Evolutionary conservation across 2,888 invertebrate species (phyloP), one percentile per base, ranked within the genome.

Genomic region (Drosophila neotestacea): DNA sequence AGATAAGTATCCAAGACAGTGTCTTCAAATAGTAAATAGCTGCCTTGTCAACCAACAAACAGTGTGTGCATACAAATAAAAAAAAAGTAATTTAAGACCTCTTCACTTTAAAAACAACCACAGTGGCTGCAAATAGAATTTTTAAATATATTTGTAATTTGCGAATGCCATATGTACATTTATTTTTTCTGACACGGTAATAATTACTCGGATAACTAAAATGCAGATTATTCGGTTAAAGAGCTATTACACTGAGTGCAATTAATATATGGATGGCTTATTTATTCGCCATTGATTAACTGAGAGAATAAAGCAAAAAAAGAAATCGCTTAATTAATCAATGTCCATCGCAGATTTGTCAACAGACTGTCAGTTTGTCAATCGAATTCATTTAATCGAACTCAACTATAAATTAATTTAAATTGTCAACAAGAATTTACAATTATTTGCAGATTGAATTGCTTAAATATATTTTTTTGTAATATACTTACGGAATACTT

Each of bases 291-390:
- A 52, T 1, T 28, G 38, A 52, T 36, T 34, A 34, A 54, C 38
- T 44, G 39, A 34, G 27, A 22, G 4, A 27, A 55, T 32, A 48
- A 22, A n/a, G 6, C 6, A 2, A n/a, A 13, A 2, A 41, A 7
- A 41, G 41, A 6, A 9, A 1, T 13, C 41, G 36, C 39, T 60
- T 42, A 44, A 68, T 73, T 63, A 52, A 64, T 46, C 51, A 42
- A 28, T 52, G 52, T 5, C 11, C 44, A 42, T 28, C 11, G 10
- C 16, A 51, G 38, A 42, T 56, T 62, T 65, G 51, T 71, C 71
- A 54, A 66, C 47, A 62, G 16, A 42, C 58, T 63, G 66, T 51
- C 41, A 55, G n/a, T 44, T 48, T 60, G 70, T 48, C 58, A 50
- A 44, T 50, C 48, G 44, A 42, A 0, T 44, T 39, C 41, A 6